Evolutionary conservation across 2,888 invertebrate species (phyloP), one percentile per base, ranked within the genome.

Genomic region (Euplexia lucipara): DNA sequence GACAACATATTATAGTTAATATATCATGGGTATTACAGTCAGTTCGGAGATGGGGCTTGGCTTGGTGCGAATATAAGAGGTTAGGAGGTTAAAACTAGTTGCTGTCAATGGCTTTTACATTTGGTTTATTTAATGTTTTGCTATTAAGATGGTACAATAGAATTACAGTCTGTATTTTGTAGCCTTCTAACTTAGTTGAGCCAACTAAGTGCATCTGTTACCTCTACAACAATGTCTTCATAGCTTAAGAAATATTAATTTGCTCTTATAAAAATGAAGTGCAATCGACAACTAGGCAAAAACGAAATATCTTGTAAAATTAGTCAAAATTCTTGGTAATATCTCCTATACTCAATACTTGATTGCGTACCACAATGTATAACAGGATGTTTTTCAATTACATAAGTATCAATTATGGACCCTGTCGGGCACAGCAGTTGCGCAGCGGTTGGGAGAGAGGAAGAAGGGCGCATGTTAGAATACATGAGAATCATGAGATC

Each of bases 1-100:
- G 44, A 64, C 66, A 53, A 65, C 32, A 67, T 74, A 71, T 62
- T 66, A 65, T 9, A 62, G 65, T 47, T 54, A 44, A 56, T 70
- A 64, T 71, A 79, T 81, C 62, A 71, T 68, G 54, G 64, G 57
- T 64, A 61, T 68, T 67, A 64, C 7, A 51, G 59, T 48, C 45
- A 30, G 26, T 66, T 63, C 35, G 22, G 62, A 54, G 56, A 60
- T 59, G 67, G 47, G 60, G 71, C 41, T 68, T 42, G 58, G 57
- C 54, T 68, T 48, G 49, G 51, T 47, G 47, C 47, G 44, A 59
- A 61, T 48, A 47, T 10, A 52, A 79, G 76, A 76, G 80, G 76
- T 79, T 65, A 75, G 8, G n/a, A 14, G 34, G 61, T 57, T 53
- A 59, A 75, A 75, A 48, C 56, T 69, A 22, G 35, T 52, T 56